Evolutionary conservation across 2,797 vertebrate genomes (phyloP), one percentile per base, ranked within the genome.

Genomic region (Apogon talboti): DNA sequence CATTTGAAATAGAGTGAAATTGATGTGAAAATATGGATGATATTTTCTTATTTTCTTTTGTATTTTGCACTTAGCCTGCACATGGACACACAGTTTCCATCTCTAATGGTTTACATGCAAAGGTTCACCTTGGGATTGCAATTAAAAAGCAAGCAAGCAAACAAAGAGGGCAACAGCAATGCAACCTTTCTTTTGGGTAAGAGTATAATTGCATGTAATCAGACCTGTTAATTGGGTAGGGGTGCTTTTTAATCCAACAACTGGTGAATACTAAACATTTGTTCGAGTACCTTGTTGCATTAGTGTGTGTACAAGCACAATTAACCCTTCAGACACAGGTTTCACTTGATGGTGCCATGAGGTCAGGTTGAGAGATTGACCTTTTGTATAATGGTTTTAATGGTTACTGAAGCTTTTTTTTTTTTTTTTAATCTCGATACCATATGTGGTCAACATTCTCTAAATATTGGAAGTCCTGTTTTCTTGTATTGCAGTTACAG

Each of bases 181-280:
- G 30, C 19, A 50, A 44, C 7, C 11, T 16, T 71, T 28, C 24
- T 28, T 63, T 70, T 51, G 71, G 19, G 69, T 50, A 48, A 56
- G 45, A n/a, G 19, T 42, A 18, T 82, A 78, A 73, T 70, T 74
- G 55, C 56, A 42, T 56, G n/a, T 49, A 66, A 76, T 77, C 12
- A 65, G 21, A 51, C 1, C 43, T 16, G 66, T 76, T 66, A 2
- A 71, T 72, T 80, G 64, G 11, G 63, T 53, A 13, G 62, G 51
- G 45, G 24, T 43, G 18, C 66, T 11, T 53, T 55, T 67, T 30
- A 60, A 70, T 78, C 19, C 69, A 78, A 47, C 37, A 77, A 52
- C 33, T 41, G 6, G 28, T n/a, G 47, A 44, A 53, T 45, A 7
- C 40, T 52, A 3, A 59, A 21, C 42, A 44, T n/a, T 52, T 70